These are phyloP conservation scores for Sinocyclocheilus rhinocerous DNA, from an alignment of 2,113 vertebrate genomes.

Conservation along the genomic window DNA sequence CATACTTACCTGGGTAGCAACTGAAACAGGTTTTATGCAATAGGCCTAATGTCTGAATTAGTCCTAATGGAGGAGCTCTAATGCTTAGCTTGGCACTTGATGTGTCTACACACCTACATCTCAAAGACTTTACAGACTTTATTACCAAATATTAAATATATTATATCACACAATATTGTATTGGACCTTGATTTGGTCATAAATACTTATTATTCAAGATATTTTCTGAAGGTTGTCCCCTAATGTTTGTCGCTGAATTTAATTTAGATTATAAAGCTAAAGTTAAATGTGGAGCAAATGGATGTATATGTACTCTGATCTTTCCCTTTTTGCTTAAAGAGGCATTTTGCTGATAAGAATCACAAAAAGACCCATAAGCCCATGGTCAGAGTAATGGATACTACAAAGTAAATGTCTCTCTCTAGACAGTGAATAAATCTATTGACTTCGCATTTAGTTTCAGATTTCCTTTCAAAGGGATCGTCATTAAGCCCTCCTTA, in stretches of 20 bases:
- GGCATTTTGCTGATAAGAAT: background rate
- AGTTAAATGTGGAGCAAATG: background rate
- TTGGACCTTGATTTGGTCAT: background rate
- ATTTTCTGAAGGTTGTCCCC: background rate
- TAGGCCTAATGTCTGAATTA: too few relatives aligned
- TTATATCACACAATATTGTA: background rate
- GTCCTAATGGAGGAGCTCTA: too few relatives aligned
- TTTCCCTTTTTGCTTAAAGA: background rate
- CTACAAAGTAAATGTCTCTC: background rate
- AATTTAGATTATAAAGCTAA: background rate
- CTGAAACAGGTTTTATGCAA: too few relatives aligned
- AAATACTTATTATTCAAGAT: background rate
- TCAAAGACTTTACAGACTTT: too few relatives aligned
- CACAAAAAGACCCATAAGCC: background rate
- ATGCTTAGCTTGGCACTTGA: too few relatives aligned
- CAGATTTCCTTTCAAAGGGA: conserved; percentile 35
- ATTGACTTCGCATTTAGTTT: background rate
- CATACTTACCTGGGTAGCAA: too few relatives aligned
- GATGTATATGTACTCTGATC: background rate
- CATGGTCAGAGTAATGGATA: background rate
- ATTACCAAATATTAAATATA: background rate
- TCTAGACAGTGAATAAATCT: background rate
- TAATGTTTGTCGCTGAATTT: background rate
- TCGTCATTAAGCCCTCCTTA: conserved; percentile 63
- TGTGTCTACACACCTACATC: too few relatives aligned